Evolutionary conservation across 2,113 vertebrate species (phyloP).

Genomic region (Tachysurus vachellii): DNA sequence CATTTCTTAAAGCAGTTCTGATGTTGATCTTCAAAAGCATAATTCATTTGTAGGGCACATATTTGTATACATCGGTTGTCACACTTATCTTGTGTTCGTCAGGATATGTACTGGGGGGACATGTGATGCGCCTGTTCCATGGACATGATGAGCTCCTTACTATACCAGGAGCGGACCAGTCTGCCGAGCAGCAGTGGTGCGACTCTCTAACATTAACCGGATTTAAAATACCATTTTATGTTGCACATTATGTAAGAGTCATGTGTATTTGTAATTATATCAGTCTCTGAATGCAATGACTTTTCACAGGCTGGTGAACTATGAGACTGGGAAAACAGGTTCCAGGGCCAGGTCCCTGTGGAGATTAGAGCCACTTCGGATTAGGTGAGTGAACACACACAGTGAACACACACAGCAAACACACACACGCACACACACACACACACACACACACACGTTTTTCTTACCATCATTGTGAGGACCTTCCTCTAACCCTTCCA

Average conservation of each 20-base stretch:
- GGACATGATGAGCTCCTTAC: slow-evolving; percentile 95
- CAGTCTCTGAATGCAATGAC: slow-evolving; percentile 17
- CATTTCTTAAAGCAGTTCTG: not conserved
- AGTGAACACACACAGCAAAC: not conserved
- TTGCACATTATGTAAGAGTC: not conserved
- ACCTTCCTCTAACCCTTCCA: not conserved
- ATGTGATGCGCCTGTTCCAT: slow-evolving; percentile 91
- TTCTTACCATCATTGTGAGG: not conserved
- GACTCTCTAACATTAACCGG: slow-evolving; percentile 35
- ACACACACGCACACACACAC: slow-evolving; percentile 46
- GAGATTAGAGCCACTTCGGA: slow-evolving; percentile 93
- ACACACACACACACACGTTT: slow-evolving; percentile 42
- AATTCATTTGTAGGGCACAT: not conserved
- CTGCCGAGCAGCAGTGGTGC: slow-evolving; percentile 83
- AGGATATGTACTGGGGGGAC: slow-evolving; percentile 91
- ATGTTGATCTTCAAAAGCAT: not conserved
- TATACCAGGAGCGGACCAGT: slow-evolving; percentile 86
- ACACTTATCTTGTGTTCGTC: not conserved
- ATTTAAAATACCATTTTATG: not conserved
- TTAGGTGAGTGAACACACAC: slow-evolving; percentile 80
- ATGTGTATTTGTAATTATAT: not conserved
- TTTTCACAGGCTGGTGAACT: slow-evolving; percentile 83
- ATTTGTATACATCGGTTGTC: not conserved
- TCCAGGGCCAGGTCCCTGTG: slow-evolving; percentile 87
- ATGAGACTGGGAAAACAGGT: slow-evolving; percentile 88